A percentile compares a stretch with the other conserved stretches of the same genome.
Conservation (phyloP, 2,113 vertebrate species). For the Dolichallabes microphthalmus region DNA sequence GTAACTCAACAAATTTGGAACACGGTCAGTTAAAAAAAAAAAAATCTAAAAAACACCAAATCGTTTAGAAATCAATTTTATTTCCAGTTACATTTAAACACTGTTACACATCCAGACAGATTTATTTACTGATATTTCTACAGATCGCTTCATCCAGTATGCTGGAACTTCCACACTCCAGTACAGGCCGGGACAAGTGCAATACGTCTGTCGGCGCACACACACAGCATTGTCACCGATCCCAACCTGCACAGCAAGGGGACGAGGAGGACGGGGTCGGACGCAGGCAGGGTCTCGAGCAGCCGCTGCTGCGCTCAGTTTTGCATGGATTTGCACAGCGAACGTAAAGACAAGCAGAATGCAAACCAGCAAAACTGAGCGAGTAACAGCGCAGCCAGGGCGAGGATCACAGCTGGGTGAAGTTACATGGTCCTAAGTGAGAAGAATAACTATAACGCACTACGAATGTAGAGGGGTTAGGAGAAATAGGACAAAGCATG, state of each 20-base stretch:
- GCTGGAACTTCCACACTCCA: conserved; percentile 82
- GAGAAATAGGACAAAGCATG: not conserved
- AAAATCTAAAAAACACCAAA: not conserved
- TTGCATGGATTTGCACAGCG: conserved; percentile 99
- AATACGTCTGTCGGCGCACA: conserved; percentile 80
- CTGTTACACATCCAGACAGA: not conserved
- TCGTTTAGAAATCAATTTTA: not conserved
- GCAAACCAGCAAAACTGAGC: conserved; percentile 99
- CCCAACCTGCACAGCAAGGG: conserved; percentile 97
- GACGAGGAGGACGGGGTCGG: conserved; percentile 43
- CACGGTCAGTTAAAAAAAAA: not conserved
- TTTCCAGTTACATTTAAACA: not conserved
- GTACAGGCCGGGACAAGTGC: conserved; percentile 99
- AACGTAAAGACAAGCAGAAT: conserved; percentile 83
- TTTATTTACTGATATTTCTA: not conserved
- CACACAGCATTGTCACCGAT: conserved; percentile 96
- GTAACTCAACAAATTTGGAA: not conserved
- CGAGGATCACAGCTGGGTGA: not conserved
- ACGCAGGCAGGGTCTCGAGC: too few relatives aligned
- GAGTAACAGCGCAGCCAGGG: conserved; percentile 58
- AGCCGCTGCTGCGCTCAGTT: conserved; percentile 91
- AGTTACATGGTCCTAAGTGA: not conserved
- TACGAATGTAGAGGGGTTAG: not conserved
- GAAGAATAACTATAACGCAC: not conserved
- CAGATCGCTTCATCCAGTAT: not conserved